Evolutionary conservation across 1,140 invertebrate genomes (phyloP).

Genomic region (Diabrotica undecimpunctata): DNA sequence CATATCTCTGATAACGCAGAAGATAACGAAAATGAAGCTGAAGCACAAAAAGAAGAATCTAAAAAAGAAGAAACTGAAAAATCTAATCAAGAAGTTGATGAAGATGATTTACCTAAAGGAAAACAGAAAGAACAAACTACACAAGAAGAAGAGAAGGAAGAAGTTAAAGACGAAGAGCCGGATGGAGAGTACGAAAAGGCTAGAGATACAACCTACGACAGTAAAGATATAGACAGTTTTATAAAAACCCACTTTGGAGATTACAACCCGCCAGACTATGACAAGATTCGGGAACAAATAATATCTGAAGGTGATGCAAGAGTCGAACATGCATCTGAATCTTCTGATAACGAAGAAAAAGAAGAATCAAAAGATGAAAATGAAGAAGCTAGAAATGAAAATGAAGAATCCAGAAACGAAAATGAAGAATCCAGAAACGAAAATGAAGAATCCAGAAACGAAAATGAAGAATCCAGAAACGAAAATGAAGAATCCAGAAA

Average conservation of each 20-base stretch:
- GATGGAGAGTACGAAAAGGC: not conserved
- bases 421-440: slow-evolving; percentile 20
- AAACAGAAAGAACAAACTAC: slow-evolving; percentile 10
- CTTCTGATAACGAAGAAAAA: not conserved
- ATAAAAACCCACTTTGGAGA: slow-evolving; percentile 11
- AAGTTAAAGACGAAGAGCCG: not conserved
- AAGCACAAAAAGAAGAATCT: not conserved
- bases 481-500: slow-evolving; percentile 10
- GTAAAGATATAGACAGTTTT: slow-evolving; percentile 8
- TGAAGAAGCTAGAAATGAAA: slow-evolving; percentile 1
- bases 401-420: not conserved
- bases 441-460: slow-evolving; percentile 10
- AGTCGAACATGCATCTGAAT: not conserved
- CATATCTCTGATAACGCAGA: slow-evolving; percentile 1
- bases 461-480: slow-evolving; percentile 14
- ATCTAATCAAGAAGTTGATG: not conserved
- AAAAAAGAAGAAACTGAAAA: slow-evolving; percentile 4
- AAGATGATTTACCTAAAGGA: not conserved
- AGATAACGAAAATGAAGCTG: slow-evolving; percentile 4
- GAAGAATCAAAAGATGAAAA: not conserved
- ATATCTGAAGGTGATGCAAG: slow-evolving; percentile 10
- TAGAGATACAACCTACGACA: not conserved
- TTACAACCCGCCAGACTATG: slow-evolving; percentile 6
- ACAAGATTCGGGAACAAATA: slow-evolving; percentile 8
- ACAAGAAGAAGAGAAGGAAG: not conserved